Evolutionary conservation across 1,140 invertebrate species (phyloP).

Genomic region (Pomphorhynchus laevis): DNA sequence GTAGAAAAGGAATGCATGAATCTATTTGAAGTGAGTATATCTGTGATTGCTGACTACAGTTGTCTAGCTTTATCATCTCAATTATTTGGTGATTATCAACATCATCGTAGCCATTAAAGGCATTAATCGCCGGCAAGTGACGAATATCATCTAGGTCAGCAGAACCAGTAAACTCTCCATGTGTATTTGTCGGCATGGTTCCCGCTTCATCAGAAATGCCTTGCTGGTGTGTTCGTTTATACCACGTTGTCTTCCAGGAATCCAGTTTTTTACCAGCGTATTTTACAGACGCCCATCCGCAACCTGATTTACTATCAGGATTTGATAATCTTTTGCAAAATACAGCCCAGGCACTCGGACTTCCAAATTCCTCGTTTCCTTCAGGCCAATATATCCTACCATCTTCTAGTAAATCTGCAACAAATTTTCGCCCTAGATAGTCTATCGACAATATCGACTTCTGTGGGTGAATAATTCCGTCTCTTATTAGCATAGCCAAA

Average conservation of each 20-base stretch:
- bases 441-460: constrained; percentile 44
- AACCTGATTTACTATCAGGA: constrained; percentile 52
- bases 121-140: no score
- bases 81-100: no score
- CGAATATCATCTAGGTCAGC: no score
- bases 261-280: constrained; percentile 48
- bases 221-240: no score
- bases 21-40: no score
- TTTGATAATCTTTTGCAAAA: constrained; percentile 56
- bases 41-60: no score
- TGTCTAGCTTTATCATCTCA: no score
- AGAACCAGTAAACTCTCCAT: no score
- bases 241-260: constrained; percentile 44
- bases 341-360: constrained; percentile 59
- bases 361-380: constrained; percentile 44
- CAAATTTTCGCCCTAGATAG: constrained; percentile 53
- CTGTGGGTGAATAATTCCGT: constrained; percentile 40
- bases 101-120: no score
- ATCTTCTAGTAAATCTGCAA: constrained; percentile 41
- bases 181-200: no score
- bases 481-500: constrained; percentile 39
- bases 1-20: no score
- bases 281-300: constrained; percentile 42
- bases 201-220: no score
- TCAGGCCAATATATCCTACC: constrained; percentile 54